Percentiles rank a stretch among this genome's conserved stretches.
These are phyloP conservation scores for Cavia porcellus DNA, from an alignment of 2,113 vertebrate genomes.

Conservation along the genomic window DNA sequence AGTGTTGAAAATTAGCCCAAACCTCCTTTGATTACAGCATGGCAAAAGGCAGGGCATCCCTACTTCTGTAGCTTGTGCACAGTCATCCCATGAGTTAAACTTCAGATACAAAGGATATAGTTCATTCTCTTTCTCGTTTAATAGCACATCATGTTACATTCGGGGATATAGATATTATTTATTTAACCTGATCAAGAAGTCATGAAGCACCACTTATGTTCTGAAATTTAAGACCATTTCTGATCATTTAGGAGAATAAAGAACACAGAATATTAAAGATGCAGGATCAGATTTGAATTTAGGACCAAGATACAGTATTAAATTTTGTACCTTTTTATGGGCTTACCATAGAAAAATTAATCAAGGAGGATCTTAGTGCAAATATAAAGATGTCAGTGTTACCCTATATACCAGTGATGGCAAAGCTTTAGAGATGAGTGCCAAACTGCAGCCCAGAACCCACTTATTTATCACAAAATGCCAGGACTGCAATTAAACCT, in stretches of 20 bases:
- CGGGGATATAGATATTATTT: constrained; percentile 54
- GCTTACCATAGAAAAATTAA: constrained; percentile 49
- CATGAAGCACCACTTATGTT: neutral
- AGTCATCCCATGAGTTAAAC: neutral
- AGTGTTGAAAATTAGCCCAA: constrained; percentile 45
- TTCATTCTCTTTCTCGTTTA: constrained; percentile 64
- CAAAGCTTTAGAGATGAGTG: neutral
- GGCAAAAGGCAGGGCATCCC: neutral
- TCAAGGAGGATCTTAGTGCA: constrained; percentile 27
- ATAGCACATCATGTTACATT: neutral
- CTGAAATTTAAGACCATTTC: constrained; percentile 42
- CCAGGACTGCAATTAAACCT: neutral
- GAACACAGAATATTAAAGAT: constrained; percentile 46
- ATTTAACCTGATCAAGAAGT: constrained; percentile 69
- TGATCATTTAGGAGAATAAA: constrained; percentile 15
- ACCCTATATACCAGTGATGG: neutral
- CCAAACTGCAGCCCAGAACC: neutral
- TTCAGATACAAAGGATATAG: constrained; percentile 50
- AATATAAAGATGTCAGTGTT: constrained; percentile 39
- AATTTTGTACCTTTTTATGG: neutral
- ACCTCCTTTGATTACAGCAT: neutral
- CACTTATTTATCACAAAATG: neutral
- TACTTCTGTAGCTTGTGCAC: neutral
- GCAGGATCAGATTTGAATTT: constrained; percentile 26
- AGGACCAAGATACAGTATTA: neutral